phyloP scores from a whole-genome alignment of 2,113 vertebrate species.

The Etheostoma spectabile region DNA sequence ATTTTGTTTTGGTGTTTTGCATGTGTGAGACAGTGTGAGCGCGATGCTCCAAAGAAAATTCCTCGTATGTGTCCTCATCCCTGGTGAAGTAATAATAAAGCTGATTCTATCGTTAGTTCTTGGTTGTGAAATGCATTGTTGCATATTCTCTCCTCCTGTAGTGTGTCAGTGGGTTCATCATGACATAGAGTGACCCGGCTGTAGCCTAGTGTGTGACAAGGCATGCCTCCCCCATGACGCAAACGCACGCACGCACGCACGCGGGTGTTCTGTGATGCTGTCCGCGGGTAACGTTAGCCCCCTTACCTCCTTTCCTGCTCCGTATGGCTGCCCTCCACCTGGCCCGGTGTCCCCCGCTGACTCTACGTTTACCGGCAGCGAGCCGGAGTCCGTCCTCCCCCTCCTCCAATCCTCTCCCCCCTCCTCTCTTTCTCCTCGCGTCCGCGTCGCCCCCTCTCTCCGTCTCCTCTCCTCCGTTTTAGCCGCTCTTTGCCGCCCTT shows the following conservation, averaged over 20 bases:
- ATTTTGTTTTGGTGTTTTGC: no score
- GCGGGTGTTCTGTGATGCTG: slow-evolving; percentile 16
- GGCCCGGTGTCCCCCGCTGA: slow-evolving; percentile 50
- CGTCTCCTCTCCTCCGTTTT: slow-evolving; percentile 54
- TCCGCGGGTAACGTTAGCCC: slow-evolving; percentile 30
- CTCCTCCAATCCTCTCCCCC: slow-evolving; percentile 68
- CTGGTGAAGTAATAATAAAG: no score
- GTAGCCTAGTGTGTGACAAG: no score
- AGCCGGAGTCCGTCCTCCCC: slow-evolving; percentile 73
- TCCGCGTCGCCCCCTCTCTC: slow-evolving; percentile 28
- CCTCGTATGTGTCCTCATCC: no score
- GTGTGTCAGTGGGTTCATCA: neutral
- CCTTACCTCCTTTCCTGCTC: slow-evolving; percentile 61
- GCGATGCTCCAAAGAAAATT: no score
- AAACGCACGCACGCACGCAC: neutral
- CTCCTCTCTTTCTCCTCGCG: slow-evolving; percentile 16
- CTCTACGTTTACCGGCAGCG: slow-evolving; percentile 59
- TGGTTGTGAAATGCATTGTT: no score
- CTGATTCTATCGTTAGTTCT: no score
- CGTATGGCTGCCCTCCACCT: slow-evolving; percentile 60
- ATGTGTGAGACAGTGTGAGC: no score
- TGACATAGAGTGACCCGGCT: slow-evolving; percentile 4
- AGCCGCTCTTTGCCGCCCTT: slow-evolving; percentile 69
- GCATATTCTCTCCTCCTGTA: neutral
- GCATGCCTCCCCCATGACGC: slow-evolving; percentile 11